Percentiles rank a stretch among this genome's conserved stretches.
phyloP scores from a whole-genome alignment of 2,113 vertebrate genomes.

The Lycocorax pyrrhopterus region DNA sequence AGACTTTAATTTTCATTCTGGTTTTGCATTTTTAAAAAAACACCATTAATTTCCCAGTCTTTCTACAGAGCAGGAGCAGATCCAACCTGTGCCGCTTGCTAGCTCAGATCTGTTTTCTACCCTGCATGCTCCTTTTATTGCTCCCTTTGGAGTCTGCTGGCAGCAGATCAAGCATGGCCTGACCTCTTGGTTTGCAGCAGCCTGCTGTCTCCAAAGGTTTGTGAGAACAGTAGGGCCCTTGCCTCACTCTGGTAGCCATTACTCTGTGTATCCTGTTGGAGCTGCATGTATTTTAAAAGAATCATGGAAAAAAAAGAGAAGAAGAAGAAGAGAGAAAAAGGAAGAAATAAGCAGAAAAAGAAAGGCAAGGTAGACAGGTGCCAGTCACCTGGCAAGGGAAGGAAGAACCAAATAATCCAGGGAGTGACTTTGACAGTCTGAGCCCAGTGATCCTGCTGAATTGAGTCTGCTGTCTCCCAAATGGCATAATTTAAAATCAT shows the following conservation, averaged over 20 bases:
- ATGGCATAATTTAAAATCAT: constrained; percentile 47
- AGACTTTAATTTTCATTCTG: background rate
- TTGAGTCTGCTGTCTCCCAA: constrained; percentile 28
- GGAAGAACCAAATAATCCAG: background rate
- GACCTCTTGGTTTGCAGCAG: background rate
- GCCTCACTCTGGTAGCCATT: background rate
- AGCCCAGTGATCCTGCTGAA: constrained; percentile 8
- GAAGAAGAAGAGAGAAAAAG: background rate
- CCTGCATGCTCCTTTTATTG: background rate
- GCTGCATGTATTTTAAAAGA: background rate
- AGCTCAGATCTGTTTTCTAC: background rate
- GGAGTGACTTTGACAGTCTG: background rate
- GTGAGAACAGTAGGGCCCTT: background rate
- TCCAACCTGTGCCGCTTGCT: background rate
- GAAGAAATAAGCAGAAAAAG: background rate
- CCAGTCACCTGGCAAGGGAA: background rate
- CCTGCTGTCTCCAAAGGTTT: constrained; percentile 15
- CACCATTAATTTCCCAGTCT: background rate
- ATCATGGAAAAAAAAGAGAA: background rate
- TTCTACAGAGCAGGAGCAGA: background rate
- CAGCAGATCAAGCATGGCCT: background rate
- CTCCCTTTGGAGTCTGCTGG: constrained; percentile 4
- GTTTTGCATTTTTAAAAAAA: background rate
- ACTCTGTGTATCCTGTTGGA: background rate
- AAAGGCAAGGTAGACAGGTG: background rate